These are phyloP conservation scores for Brachystomella parvula DNA, from an alignment of 1,140 invertebrate species.

Conservation along the genomic window DNA sequence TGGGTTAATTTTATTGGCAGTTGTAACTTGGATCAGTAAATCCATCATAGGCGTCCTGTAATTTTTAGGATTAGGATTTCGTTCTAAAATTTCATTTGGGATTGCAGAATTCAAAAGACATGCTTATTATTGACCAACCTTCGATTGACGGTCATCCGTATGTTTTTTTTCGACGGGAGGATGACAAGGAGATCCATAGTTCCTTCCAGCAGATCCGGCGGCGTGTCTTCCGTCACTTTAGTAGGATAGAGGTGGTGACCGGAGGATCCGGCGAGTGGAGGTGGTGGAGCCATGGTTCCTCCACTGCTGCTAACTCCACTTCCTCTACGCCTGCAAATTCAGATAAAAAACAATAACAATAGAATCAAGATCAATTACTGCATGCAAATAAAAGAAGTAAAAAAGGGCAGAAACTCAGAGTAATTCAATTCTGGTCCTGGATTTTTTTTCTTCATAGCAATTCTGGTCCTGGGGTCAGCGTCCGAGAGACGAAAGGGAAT, in stretches of 20 bases:
- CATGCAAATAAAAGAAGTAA: neutral
- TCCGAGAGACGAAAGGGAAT: too few relatives aligned
- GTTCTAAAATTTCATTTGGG: neutral
- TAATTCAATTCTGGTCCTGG: too few relatives aligned
- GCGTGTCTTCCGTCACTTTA: slow-evolving; percentile 61
- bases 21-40: slow-evolving; percentile 66
- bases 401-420: neutral
- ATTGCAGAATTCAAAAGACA: neutral
- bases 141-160: slow-evolving; percentile 58
- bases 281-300: neutral
- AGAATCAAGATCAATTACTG: neutral
- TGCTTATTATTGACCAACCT: slow-evolving; percentile 50
- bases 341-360: neutral
- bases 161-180: slow-evolving; percentile 55
- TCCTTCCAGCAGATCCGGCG: slow-evolving; percentile 64
- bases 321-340: neutral
- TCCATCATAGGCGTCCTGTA: slow-evolving; percentile 75
- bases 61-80: too few relatives aligned
- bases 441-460: too few relatives aligned
- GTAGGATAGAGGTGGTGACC: too few relatives aligned
- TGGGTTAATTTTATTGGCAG: slow-evolving; percentile 61
- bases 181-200: slow-evolving; percentile 64
- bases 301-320: neutral
- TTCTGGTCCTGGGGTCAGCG: too few relatives aligned
- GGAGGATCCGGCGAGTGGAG: slow-evolving; percentile 20